A percentile compares a stretch with the other conserved stretches of the same genome.
Conservation (phyloP, 2,888 invertebrate genomes). For the Antitype chi region DNA sequence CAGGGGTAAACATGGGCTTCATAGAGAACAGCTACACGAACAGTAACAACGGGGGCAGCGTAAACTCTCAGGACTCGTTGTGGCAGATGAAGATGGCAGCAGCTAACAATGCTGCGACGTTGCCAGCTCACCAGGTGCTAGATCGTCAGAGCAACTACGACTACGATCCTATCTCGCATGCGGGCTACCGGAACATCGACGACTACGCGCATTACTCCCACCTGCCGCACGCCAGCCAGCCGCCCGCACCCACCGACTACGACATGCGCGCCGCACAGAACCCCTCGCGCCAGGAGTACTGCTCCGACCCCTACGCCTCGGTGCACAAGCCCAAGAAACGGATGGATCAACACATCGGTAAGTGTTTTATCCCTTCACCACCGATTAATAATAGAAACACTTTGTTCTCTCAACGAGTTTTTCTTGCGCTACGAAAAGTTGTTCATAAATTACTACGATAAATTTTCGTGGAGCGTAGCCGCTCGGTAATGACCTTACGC, state of each 20-base stretch:
- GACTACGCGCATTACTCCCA: conserved; percentile 97
- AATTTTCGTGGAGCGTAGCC: conserved; percentile 37
- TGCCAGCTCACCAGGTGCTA: conserved; percentile 87
- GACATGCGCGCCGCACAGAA: conserved; percentile 94
- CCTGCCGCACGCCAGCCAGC: conserved; percentile 88
- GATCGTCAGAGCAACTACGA: conserved; percentile 93
- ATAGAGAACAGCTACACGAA: conserved; percentile 98
- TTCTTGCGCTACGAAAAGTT: conserved; percentile 39
- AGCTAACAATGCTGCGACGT: conserved; percentile 92
- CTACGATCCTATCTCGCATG: conserved; percentile 94
- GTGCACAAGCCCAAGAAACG: conserved; percentile 97
- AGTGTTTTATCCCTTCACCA: conserved; percentile 65
- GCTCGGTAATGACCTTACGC: conserved; percentile 48
- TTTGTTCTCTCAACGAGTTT: conserved; percentile 22
- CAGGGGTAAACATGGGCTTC: conserved; percentile 96
- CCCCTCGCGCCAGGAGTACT: conserved; percentile 96
- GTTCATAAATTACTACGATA: conserved; percentile 55
- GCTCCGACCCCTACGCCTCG: conserved; percentile 96
- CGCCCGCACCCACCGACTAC: conserved; percentile 86
- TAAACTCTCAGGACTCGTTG: conserved; percentile 97
- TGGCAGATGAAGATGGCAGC: conserved; percentile 98
- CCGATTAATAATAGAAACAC: conserved; percentile 39
- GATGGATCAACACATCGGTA: conserved; percentile 96
- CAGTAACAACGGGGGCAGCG: conserved; percentile 98
- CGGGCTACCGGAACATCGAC: conserved; percentile 95